Evolutionary conservation across 64 coral and sea anemone genomes (phyloP).

Genomic region (Actinia equina): DNA sequence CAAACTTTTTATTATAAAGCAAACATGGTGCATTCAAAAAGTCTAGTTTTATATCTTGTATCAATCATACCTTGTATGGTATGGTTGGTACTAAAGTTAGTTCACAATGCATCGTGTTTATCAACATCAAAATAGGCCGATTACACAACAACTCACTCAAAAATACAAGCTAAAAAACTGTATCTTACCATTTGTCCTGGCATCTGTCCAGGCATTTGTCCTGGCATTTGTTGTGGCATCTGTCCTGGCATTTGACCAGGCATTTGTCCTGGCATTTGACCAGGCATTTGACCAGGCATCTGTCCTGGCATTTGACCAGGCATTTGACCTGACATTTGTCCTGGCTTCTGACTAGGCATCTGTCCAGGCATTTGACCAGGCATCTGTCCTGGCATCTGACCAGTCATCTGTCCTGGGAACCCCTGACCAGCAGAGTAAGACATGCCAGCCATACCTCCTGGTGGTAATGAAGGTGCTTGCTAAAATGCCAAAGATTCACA

Average conservation of each 20-base stretch:
- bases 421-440: conserved; percentile 13
- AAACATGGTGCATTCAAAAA: no score
- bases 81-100: no score
- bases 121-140: no score
- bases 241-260: neutral
- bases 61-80: no score
- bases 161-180: neutral
- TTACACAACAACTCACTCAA: no score
- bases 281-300: neutral
- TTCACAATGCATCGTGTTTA: no score
- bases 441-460: conserved; percentile 1
- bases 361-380: neutral
- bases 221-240: neutral
- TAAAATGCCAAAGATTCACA: neutral
- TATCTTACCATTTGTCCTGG: conserved; percentile 5
- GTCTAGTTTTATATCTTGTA: no score
- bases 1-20: no score
- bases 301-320: neutral
- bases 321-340: neutral
- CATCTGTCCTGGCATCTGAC: neutral
- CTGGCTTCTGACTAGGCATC: neutral
- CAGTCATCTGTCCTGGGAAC: neutral
- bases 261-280: neutral
- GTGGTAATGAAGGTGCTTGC: conserved; percentile 6
- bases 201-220: neutral